A percentile compares a stretch with the other conserved stretches of the same genome.
phyloP scores from a whole-genome alignment of 2,113 vertebrate species.

The Ramphastos sulfuratus region DNA sequence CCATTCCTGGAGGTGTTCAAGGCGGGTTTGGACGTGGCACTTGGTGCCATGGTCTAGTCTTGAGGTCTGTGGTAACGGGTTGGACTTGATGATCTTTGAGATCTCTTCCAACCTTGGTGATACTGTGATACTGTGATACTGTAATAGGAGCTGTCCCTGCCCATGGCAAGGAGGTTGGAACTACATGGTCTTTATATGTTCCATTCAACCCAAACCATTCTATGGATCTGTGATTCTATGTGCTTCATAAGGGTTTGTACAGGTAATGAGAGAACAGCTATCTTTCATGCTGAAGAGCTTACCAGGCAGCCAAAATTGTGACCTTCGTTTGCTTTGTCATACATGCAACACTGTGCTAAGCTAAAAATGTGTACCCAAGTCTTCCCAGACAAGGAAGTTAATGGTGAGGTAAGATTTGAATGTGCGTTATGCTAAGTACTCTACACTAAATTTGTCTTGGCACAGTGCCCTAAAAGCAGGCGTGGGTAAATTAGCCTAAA shows the following conservation, averaged over 20 bases:
- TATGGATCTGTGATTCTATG: background rate
- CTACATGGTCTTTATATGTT: too few relatives aligned
- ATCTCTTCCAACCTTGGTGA: too few relatives aligned
- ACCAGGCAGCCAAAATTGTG: background rate
- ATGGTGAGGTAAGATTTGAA: background rate
- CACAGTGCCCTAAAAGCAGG: background rate
- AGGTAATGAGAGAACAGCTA: background rate
- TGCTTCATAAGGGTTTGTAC: background rate
- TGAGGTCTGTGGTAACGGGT: too few relatives aligned
- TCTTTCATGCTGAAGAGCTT: background rate
- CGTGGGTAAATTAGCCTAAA: background rate
- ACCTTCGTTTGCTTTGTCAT: background rate
- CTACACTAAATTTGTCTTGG: background rate
- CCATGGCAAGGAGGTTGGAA: too few relatives aligned
- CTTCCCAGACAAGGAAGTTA: background rate
- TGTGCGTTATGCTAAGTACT: background rate
- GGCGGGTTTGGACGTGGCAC: too few relatives aligned
- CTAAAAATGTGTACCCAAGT: background rate
- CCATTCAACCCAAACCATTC: too few relatives aligned
- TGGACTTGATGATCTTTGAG: too few relatives aligned
- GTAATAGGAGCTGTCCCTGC: too few relatives aligned
- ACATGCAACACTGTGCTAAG: background rate
- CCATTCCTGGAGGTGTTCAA: too few relatives aligned
- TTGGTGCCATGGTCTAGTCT: too few relatives aligned
- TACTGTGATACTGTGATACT: too few relatives aligned